These are phyloP conservation scores for Macrophya annulata DNA, from an alignment of 2,888 invertebrate species.

Conservation along the genomic window DNA sequence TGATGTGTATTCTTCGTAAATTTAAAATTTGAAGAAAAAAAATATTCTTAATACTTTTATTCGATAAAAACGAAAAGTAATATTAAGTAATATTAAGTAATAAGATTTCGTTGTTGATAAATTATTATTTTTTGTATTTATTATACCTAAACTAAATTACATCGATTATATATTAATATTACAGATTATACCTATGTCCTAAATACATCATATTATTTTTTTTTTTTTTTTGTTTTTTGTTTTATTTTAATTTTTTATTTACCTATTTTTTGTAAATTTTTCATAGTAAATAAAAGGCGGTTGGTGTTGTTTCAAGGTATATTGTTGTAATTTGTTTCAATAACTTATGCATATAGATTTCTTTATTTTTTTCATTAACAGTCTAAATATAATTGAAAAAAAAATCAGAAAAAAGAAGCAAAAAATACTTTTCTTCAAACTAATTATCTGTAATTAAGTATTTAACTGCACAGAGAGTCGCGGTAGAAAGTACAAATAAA, in stretches of 20 bases:
- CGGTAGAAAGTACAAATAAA: too few species aligned
- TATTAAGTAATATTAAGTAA: too few species aligned
- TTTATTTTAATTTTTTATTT: too few species aligned
- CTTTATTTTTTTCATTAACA: neutral
- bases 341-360: neutral
- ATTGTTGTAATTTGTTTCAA: neutral
- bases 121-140: conserved; percentile 17
- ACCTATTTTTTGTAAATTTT: neutral
- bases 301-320: conserved; percentile 1
- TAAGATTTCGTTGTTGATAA: too few species aligned
- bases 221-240: neutral
- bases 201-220: neutral
- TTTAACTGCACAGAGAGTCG: neutral
- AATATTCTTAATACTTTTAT: too few species aligned
- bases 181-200: neutral
- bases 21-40: too few species aligned
- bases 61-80: too few species aligned
- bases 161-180: neutral
- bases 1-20: too few species aligned
- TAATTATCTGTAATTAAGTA: neutral
- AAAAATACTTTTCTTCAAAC: neutral
- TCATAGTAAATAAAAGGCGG: conserved; percentile 3
- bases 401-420: neutral
- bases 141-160: neutral
- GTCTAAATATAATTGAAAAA: neutral